A percentile compares a stretch with the other conserved stretches of the same genome.
Evolutionary conservation across 2,888 invertebrate genomes (phyloP).

Genomic region (Myopa testacea): DNA sequence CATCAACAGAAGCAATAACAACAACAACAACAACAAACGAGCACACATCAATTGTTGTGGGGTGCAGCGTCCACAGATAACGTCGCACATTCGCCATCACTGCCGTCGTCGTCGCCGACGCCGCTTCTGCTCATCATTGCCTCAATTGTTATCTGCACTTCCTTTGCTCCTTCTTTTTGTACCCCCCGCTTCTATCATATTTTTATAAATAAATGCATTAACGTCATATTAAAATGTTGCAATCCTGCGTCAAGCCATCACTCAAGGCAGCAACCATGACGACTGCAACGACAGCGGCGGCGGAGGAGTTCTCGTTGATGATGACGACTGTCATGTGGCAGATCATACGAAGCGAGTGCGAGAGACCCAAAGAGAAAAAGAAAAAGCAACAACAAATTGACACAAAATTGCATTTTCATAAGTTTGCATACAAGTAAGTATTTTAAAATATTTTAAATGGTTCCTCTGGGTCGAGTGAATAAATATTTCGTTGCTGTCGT

Average conservation of each 20-base stretch:
- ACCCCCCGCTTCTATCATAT: background rate
- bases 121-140: constrained; percentile 16
- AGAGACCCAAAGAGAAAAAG: background rate
- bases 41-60: constrained; percentile 2
- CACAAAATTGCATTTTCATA: constrained; percentile 33
- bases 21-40: background rate
- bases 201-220: constrained; percentile 32
- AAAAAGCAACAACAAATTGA: background rate
- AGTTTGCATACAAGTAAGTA: constrained; percentile 2
- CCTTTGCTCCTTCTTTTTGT: constrained; percentile 1
- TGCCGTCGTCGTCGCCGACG: background rate
- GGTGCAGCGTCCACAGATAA: constrained; percentile 11
- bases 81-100: background rate
- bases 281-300: background rate
- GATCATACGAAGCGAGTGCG: background rate
- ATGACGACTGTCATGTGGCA: background rate
- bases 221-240: constrained; percentile 28
- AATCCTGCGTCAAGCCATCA: constrained; percentile 26
- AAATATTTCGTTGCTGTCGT: background rate
- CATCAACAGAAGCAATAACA: background rate
- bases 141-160: constrained; percentile 24
- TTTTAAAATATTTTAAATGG: constrained; percentile 22
- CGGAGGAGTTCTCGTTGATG: background rate
- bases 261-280: background rate
- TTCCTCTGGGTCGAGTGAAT: constrained; percentile 10